Evolutionary conservation across 1,140 invertebrate species (phyloP).

Genomic region (Drosophila asahinai): DNA sequence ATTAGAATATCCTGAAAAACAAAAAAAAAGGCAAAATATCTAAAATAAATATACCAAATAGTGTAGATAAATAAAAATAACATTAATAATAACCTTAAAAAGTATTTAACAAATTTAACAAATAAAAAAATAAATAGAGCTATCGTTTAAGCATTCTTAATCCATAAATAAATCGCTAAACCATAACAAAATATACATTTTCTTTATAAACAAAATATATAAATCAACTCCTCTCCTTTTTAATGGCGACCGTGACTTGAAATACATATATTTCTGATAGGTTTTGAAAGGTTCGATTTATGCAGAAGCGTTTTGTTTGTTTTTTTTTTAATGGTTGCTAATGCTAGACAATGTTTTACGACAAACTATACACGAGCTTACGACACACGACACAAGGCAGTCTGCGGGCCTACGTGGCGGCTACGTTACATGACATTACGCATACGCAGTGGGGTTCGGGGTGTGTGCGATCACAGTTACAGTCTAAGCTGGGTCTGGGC

Average conservation of each 20-base stretch:
- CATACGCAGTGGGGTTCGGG: constrained; percentile 29
- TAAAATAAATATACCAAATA: no score
- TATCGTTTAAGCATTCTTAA: no score
- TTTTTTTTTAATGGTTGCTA: constrained; percentile 17
- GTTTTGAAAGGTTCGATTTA: constrained; percentile 2
- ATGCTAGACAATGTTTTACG: constrained; percentile 34
- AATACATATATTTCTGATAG: neutral
- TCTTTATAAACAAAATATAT: no score
- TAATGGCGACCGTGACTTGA: neutral
- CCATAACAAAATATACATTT: no score
- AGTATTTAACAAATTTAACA: neutral
- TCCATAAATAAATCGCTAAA: no score
- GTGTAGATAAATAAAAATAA: no score
- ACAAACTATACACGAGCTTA: constrained; percentile 36
- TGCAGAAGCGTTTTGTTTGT: constrained; percentile 33
- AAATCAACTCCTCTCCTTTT: neutral
- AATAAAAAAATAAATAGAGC: neutral
- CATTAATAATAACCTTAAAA: neutral
- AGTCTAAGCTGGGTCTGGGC: constrained; percentile 33
- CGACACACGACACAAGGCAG: constrained; percentile 23
- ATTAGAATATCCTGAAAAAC: no score
- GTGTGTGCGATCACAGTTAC: constrained; percentile 59
- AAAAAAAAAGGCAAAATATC: no score
- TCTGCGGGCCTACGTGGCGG: constrained; percentile 43
- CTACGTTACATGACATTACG: constrained; percentile 34